Evolutionary conservation across 2,888 invertebrate genomes (phyloP), one percentile per base, ranked within the genome.

Genomic region (Drosophila prostipennis): DNA sequence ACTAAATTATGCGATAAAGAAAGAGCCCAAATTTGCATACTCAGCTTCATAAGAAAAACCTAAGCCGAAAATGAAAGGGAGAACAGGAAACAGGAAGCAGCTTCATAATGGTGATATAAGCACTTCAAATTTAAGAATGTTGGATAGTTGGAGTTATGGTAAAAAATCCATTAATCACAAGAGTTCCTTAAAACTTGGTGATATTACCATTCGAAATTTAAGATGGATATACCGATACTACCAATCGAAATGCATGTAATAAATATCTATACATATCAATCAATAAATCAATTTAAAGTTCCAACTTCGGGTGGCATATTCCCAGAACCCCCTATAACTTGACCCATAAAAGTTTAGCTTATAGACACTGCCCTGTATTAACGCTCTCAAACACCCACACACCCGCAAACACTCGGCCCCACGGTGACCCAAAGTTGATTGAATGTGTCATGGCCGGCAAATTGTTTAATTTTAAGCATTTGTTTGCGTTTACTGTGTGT

Each of bases 361-460:
- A 34, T 39, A 29, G 39, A 56, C 32, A 37, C 36, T 55, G 52
- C 36, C 52, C 55, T 74, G 71, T 51, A 59, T 56, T 72, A 70
- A 80, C 72, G 68, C 64, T 72, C 60, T 46, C 48, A 53, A 53
- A 49, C 48, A 57, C 29, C 26, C 64, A 39, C 45, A 42, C 23
- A 39, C 52, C 13, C 26, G 39, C 45, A 64, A 46, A 64, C 42
- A 64, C 53, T 60, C 61, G 40, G 49, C 51, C 45, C 61, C 64
- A 64, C 43, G 23, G 65, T 43, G 63, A 64, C 53, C 65, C 65
- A 65, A 64, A 65, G 65, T 61, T 71, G 71, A 71, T 71, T 71
- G 70, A 61, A 71, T 71, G 70, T 71, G 70, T 70, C 70, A 70
- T 70, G 70, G 70, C 49, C 70, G 63, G 71, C 63, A 64, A 69